A percentile compares a stretch with the other conserved stretches of the same genome.
Evolutionary conservation across 1,140 invertebrate species (phyloP).

Genomic region (Papilio machaon): DNA sequence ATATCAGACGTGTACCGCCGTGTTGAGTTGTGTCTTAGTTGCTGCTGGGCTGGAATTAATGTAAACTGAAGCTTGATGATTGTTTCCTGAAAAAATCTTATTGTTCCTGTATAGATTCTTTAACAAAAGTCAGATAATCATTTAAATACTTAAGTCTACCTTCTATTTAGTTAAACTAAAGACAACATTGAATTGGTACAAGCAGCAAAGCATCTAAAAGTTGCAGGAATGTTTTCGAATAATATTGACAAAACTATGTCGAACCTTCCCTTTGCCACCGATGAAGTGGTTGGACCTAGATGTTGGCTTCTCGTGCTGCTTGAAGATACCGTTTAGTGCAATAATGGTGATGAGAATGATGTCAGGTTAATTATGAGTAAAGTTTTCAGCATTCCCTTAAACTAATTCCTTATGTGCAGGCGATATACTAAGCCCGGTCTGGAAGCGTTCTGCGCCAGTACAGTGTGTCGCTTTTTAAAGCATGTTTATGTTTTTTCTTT

Average conservation of each 20-base stretch:
- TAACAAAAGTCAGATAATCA: background rate
- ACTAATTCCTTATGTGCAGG: slow-evolving; percentile 77
- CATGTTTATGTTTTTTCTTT: slow-evolving; percentile 83
- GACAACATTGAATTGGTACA: slow-evolving; percentile 55
- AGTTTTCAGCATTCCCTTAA: slow-evolving; percentile 71
- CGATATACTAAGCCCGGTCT: slow-evolving; percentile 75
- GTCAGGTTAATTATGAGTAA: slow-evolving; percentile 64
- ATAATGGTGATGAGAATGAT: slow-evolving; percentile 61
- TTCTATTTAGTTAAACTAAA: slow-evolving; percentile 5
- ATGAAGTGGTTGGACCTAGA: slow-evolving; percentile 71
- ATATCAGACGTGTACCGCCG: slow-evolving; percentile 60
- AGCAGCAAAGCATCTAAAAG: slow-evolving; percentile 65
- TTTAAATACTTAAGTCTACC: background rate
- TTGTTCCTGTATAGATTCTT: background rate
- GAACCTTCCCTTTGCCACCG: slow-evolving; percentile 67
- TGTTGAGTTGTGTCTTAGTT: slow-evolving; percentile 60
- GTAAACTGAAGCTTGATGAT: slow-evolving; percentile 61
- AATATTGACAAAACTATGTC: slow-evolving; percentile 62
- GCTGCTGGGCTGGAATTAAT: slow-evolving; percentile 63
- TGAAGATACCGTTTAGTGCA: slow-evolving; percentile 72
- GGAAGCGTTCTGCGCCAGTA: slow-evolving; percentile 58
- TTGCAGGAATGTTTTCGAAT: slow-evolving; percentile 57
- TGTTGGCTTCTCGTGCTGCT: slow-evolving; percentile 67
- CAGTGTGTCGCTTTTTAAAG: slow-evolving; percentile 79
- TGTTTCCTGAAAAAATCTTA: slow-evolving; percentile 71